Base-by-base conservation (phyloP, 2,113 vertebrate genomes). In the Puffinus mauretanicus region DNA sequence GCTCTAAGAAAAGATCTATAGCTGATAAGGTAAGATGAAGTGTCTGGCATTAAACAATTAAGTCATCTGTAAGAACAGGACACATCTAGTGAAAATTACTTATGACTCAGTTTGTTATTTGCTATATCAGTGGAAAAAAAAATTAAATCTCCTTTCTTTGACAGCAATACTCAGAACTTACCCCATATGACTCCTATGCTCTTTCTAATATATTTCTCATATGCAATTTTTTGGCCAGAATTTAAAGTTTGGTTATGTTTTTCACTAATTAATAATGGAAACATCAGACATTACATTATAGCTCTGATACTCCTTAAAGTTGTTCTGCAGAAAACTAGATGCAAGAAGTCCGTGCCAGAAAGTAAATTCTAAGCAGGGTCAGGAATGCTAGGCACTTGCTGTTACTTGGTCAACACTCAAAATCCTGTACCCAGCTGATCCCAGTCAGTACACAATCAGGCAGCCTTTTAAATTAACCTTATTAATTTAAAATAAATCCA, bases 401-500 rank as follows among this genome's bases (percentile, higher is more conserved):
- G 34, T 72, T 83, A 55, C 52, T 64, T 52, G 67, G 86, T 96
- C 88, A 86, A 89, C 72, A 81, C 88, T 95, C 76, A 40, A 83
- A 96, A 90, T 92, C 85, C 80, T 49, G 76, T 13, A 79, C 57
- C 15, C 86, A 86, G 81, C 72, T 65, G 55, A 88, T 40, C 46
- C 49, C 65, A 49, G 57, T 24, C 64, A 64, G 82, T 46, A 81
- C 90, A 88, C 71, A 81, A 52, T 26, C 70, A 67, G 16, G 11
- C 57, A 93, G 90, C 44, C 86, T 93, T 94, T 88, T 38, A 92
- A 95, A 95, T 77, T 61, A 92, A 88, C 82, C n/a, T 92, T 71
- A 91, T 76, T 90, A 93, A 81, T n/a, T n/a, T n/a, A n/a, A n/a
- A n/a, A n/a, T 69, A 93, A 96, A 78, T 88, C 77, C 90, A 94